Conservation (phyloP, 2,113 vertebrate genomes). For the Coregonus clupeaformis region DNA sequence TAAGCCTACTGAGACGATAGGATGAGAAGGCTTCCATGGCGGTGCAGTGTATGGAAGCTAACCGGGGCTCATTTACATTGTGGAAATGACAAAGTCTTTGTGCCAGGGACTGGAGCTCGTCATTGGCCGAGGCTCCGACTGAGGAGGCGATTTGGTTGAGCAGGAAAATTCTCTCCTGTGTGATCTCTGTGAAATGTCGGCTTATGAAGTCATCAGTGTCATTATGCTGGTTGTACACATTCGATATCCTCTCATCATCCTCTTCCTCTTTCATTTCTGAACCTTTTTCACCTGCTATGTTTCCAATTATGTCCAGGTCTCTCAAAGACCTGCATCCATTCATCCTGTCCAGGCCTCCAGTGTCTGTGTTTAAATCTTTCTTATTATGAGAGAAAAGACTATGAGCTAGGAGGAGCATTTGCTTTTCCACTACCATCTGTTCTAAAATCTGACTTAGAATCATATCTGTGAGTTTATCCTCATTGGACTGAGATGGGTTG, state of each 20-base stretch:
- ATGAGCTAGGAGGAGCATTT: constrained; percentile 41
- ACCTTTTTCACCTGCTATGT: constrained; percentile 15
- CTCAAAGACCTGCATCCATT: background rate
- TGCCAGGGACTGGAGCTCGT: constrained; percentile 35
- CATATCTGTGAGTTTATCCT: constrained; percentile 20
- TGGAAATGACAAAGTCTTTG: constrained; percentile 8
- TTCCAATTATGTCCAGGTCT: constrained; percentile 14
- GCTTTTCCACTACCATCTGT: constrained; percentile 45
- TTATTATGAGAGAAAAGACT: constrained; percentile 22
- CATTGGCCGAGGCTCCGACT: background rate
- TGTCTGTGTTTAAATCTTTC: background rate
- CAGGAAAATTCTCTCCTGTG: constrained; percentile 38
- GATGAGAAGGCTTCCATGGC: constrained; percentile 50
- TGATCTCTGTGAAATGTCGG: constrained; percentile 24
- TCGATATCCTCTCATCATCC: background rate
- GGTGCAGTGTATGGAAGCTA: constrained; percentile 25
- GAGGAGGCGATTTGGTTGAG: constrained; percentile 41
- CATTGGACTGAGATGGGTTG: background rate
- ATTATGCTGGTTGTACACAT: background rate
- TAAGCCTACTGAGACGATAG: constrained; percentile 27
- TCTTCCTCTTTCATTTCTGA: background rate
- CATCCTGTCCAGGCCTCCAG: background rate
- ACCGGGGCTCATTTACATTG: constrained; percentile 7
- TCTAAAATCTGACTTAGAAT: constrained; percentile 30
- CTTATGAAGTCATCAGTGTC: constrained; percentile 11